A percentile compares a stretch with the other conserved stretches of the same genome.
These are phyloP conservation scores for Pachymerium ferrugineum DNA, from an alignment of 2,888 invertebrate species.

Conservation along the genomic window DNA sequence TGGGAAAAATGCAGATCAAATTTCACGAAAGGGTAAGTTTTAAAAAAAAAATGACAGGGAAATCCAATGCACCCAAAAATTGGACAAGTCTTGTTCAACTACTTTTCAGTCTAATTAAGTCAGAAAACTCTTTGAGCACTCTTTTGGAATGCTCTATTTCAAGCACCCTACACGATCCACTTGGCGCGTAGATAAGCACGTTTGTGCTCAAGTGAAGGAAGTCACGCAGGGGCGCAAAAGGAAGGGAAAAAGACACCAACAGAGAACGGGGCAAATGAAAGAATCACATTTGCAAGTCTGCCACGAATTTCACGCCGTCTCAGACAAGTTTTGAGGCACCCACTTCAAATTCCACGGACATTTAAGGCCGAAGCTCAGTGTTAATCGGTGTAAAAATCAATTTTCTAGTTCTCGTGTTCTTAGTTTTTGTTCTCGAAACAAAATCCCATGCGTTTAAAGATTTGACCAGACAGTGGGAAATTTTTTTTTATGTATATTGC, in stretches of 20 bases:
- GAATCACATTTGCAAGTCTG: slow-evolving; percentile 18
- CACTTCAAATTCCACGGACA: background rate
- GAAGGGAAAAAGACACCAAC: slow-evolving; percentile 4
- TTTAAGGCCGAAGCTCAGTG: background rate
- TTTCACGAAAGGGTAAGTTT: background rate
- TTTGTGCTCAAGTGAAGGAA: slow-evolving; percentile 18
- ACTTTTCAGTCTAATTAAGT: slow-evolving; percentile 18
- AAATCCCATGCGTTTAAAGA: too few relatives aligned
- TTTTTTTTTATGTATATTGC: background rate
- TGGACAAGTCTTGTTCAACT: background rate
- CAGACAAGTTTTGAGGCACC: background rate
- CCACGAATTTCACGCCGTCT: slow-evolving; percentile 5
- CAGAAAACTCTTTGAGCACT: slow-evolving; percentile 18
- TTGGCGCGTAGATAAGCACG: slow-evolving; percentile 3
- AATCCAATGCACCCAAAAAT: slow-evolving; percentile 1
- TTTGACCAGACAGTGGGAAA: background rate
- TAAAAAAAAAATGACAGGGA: background rate
- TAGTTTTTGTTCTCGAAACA: background rate
- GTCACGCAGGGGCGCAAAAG: slow-evolving; percentile 18
- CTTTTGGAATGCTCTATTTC: slow-evolving; percentile 21
- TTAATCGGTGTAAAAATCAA: slow-evolving; percentile 9
- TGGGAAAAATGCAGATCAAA: background rate
- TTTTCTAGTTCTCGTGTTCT: background rate
- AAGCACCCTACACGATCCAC: slow-evolving; percentile 21
- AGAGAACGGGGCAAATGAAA: slow-evolving; percentile 4